Evolutionary conservation across 53 echinoderm and acorn worm species (phyloP), one percentile per base, ranked within the genome.

Genomic region (Pentamera pediparva): DNA sequence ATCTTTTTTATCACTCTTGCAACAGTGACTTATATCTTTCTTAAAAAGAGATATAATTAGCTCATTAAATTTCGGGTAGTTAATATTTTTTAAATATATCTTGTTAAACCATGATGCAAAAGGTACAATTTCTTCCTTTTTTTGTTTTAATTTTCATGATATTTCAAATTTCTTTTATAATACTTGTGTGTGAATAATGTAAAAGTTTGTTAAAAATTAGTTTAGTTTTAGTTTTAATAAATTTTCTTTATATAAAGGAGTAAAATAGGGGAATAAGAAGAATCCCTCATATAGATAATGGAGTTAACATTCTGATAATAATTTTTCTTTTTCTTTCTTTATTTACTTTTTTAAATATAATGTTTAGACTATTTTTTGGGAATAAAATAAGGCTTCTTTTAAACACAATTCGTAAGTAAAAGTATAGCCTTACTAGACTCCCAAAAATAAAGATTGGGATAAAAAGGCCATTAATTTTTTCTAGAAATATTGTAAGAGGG

Each of bases 71-170:
- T n/a, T n/a, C n/a, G n/a, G n/a, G n/a, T n/a, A 21, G 9, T 26
- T 54, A 79, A 73, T 27, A 1, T 21, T 54, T 57, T 71, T 38
- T 64, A 15, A 5, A 56, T 77, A 47, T 40, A 45, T 76, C 74
- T 87, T 31, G 65, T 62, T 83, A 62, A 82, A 83, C 87, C 87
- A 82, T 87, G 31, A 87, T 87, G 82, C 87, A 87, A 83, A 78
- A 87, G 82, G 87, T 87, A 87, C 62, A 65, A 69, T 37, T 51
- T 5, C 27, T 56, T 27, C 61, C 25, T 37, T 56, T 79, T 76
- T 45, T 69, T 83, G 26, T 58, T 75, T 54, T 15, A 34, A 19
- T 37, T 41, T 56, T 65, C 32, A 49, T 24, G 5, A 24, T 79
- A 79, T 82, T 86, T 86, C 82, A 81, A 70, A 24, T 56, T 86